Evolutionary conservation across 2,797 vertebrate genomes (phyloP), one percentile per base, ranked within the genome.

Genomic region (Jordanella pulchra): DNA sequence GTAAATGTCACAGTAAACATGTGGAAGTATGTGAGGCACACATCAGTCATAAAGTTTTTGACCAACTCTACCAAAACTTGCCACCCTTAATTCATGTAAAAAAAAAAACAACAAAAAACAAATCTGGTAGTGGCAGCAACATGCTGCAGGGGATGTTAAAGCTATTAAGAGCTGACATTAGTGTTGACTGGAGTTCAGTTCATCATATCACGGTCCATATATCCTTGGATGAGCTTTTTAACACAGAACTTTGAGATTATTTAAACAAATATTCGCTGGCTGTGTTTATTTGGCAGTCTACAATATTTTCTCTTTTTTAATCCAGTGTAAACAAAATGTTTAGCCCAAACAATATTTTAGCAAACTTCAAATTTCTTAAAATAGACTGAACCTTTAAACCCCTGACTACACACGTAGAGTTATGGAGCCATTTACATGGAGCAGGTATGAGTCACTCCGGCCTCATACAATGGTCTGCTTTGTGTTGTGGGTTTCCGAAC

Each of bases 271-370:
- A n/a, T 65, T 39, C 60, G 69, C 35, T 48, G 3, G 14, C 58
- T 63, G 32, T 72, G 35, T 63, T 48, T 64, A 64, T 77, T 67
- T 66, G 74, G 2, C 21, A 54, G 71, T 64, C 74, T 73, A 76
- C 55, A 18, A 63, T 28, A 81, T 84, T 87, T 79, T 86, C 64
- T 74, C 75, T 60, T 47, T 80, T 65, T 83, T 72, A 71, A 83
- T 85, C 85, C 72, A 82, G 54, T 70, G 65, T 78, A 83, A 83
- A 75, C 84, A 83, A 84, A 84, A 76, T 77, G 71, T 80, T 83
- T 82, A 78, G 65, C 65, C 80, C 77, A 25, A 63, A 81, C 32
- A 69, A 79, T 78, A 76, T 86, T 81, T 80, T 69, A 85, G 63
- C 60, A 76, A 80, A 27, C 75, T 76, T 78, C 51, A 66, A 77